Conservation (phyloP, 2,113 vertebrate species). For the Megaceryle torquata region DNA sequence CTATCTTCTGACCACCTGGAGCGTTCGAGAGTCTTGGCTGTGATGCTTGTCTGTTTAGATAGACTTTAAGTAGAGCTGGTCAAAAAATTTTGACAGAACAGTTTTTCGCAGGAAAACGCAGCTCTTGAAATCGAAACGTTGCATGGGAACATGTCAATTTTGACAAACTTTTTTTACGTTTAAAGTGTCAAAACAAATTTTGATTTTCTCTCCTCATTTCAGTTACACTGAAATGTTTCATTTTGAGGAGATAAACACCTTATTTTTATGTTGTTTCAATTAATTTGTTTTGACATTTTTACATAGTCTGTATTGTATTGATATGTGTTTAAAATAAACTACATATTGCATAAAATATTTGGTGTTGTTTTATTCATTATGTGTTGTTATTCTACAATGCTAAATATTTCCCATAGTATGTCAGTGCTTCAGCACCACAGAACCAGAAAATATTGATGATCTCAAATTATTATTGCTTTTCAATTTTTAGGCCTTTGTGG, state of each 20-base stretch:
- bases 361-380: neutral
- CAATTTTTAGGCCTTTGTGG: neutral
- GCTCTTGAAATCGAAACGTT: neutral
- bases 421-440: neutral
- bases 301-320: neutral
- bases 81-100: constrained; percentile 61
- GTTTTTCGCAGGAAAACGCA: constrained; percentile 28
- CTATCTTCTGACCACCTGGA: constrained; percentile 62
- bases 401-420: neutral
- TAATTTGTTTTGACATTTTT: constrained; percentile 54
- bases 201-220: constrained; percentile 20
- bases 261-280: constrained; percentile 44
- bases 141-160: constrained; percentile 38
- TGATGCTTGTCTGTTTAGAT: constrained; percentile 54
- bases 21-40: constrained; percentile 48
- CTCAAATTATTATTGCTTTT: neutral
- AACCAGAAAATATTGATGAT: neutral
- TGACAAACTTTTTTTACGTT: constrained; percentile 36
- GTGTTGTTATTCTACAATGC: neutral
- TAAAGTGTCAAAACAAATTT: constrained; percentile 54
- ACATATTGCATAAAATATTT: neutral
- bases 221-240: neutral
- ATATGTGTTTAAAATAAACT: neutral
- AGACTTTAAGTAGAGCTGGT: constrained; percentile 46
- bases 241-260: constrained; percentile 17